phyloP scores from a whole-genome alignment of 2,888 invertebrate species.

The Anaspis maculata region DNA sequence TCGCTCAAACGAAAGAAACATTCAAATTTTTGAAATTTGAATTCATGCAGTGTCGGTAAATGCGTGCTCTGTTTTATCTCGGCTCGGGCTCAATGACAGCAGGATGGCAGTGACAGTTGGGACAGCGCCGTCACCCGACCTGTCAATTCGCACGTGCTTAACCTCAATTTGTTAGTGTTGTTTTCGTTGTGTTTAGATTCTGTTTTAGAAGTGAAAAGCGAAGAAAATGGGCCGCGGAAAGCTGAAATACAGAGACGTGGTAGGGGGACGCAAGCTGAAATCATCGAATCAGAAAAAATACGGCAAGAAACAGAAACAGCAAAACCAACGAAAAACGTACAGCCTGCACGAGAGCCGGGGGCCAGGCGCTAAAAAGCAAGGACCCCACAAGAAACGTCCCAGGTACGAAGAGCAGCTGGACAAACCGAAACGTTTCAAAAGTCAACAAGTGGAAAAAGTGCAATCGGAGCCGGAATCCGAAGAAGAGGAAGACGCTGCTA shows the following conservation, averaged over 20 bases:
- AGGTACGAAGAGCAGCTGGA: conserved; percentile 37
- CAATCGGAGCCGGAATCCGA: conserved; percentile 3
- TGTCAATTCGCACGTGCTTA: too few relatives aligned
- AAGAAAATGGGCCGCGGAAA: conserved; percentile 9
- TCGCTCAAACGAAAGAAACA: too few relatives aligned
- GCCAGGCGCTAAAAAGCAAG: conserved; percentile 13
- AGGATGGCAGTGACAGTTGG: too few relatives aligned
- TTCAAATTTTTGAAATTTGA: too few relatives aligned
- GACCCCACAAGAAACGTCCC: conserved; percentile 17
- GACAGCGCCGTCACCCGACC: too few relatives aligned
- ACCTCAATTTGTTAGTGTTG: too few relatives aligned
- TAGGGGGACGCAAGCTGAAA: conserved; percentile 9
- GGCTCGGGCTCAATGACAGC: too few relatives aligned
- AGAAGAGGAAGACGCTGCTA: conserved; percentile 4
- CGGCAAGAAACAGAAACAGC: conserved; percentile 14
- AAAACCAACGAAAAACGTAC: conserved; percentile 19
- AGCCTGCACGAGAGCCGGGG: conserved; percentile 19
- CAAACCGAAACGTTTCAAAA: conserved; percentile 32
- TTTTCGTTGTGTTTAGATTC: too few relatives aligned
- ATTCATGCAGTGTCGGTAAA: too few relatives aligned
- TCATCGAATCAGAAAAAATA: conserved; percentile 18
- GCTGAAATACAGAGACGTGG: conserved; percentile 12
- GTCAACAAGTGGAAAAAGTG: conserved; percentile 16
- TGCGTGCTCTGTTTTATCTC: too few relatives aligned
- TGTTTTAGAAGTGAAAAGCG: background rate